phyloP scores from a whole-genome alignment of 2,888 invertebrate genomes.

The Myathropa florea region DNA sequence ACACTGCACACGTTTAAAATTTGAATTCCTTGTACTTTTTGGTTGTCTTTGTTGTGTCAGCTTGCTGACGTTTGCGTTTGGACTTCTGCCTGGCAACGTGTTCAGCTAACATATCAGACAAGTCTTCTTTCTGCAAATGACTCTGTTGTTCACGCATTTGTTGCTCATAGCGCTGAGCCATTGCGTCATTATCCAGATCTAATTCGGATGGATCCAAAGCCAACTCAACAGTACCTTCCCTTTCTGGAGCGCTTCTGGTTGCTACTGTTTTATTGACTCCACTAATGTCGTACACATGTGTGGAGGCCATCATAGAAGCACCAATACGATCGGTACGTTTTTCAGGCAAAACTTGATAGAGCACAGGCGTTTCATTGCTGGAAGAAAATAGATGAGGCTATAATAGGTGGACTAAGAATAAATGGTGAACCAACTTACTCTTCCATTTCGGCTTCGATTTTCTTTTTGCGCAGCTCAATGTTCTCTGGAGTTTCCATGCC shows the following conservation, averaged over 20 bases:
- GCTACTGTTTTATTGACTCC: conserved; percentile 82
- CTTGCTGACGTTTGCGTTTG: conserved; percentile 95
- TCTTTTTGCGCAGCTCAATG: conserved; percentile 98
- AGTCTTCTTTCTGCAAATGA: conserved; percentile 94
- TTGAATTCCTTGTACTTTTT: conserved; percentile 99
- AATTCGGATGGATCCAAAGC: conserved; percentile 98
- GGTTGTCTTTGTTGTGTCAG: conserved; percentile 91
- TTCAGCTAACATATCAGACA: conserved; percentile 99
- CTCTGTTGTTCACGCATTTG: conserved; percentile 96
- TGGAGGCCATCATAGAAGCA: conserved; percentile 98
- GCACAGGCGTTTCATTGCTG: conserved; percentile 94
- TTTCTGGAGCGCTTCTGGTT: conserved; percentile 79
- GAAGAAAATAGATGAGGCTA: conserved; percentile 59
- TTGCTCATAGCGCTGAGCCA: conserved; percentile 97
- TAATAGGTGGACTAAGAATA: background rate
- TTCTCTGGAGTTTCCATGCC: conserved; percentile 99
- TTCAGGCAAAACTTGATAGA: conserved; percentile 98
- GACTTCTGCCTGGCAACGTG: conserved; percentile 98
- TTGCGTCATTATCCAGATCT: conserved; percentile 96
- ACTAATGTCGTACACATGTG: conserved; percentile 97
- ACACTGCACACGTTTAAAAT: conserved; percentile 84
- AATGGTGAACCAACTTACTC: conserved; percentile 84
- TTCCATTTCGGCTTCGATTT: conserved; percentile 97
- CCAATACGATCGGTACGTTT: conserved; percentile 94
- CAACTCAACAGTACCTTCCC: conserved; percentile 91